Conservation (phyloP, 1,140 invertebrate genomes). For the Lordiphosa collinella region DNA sequence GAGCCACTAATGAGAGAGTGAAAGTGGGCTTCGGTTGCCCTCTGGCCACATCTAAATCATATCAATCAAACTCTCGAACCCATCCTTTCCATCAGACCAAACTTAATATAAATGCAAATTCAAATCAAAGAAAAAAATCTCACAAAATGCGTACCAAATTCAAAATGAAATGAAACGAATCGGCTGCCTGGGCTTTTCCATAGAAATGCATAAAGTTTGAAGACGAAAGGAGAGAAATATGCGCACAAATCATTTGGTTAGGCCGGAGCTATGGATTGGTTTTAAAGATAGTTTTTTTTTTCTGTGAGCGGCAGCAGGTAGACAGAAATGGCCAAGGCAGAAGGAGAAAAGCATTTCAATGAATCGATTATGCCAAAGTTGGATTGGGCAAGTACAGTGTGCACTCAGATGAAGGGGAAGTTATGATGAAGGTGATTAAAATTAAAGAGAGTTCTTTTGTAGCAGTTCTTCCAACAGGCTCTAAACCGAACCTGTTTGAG, state of each 20-base stretch:
- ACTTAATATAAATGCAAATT: constrained; percentile 76
- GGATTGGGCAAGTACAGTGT: constrained; percentile 10
- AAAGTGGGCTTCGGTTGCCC: neutral
- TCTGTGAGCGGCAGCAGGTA: constrained; percentile 37
- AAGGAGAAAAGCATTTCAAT: constrained; percentile 26
- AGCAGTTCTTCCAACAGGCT: too few relatives aligned
- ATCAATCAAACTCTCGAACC: constrained; percentile 50
- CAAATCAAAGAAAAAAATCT: constrained; percentile 15
- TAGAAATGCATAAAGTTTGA: constrained; percentile 66
- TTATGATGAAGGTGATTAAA: too few relatives aligned
- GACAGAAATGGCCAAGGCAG: constrained; percentile 30
- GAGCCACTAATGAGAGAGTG: neutral
- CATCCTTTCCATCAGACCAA: constrained; percentile 20
- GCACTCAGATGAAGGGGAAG: neutral
- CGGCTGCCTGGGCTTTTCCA: constrained; percentile 39
- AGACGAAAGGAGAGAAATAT: constrained; percentile 53
- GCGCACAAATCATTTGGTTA: constrained; percentile 69
- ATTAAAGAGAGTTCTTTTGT: too few relatives aligned
- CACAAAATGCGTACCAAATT: constrained; percentile 63
- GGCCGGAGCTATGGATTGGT: constrained; percentile 22
- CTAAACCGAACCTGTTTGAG: too few relatives aligned
- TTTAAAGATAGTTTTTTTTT: constrained; percentile 32
- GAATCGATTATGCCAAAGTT: constrained; percentile 38
- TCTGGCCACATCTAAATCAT: constrained; percentile 18
- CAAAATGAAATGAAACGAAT: constrained; percentile 74